Percentiles rank a stretch among this genome's conserved stretches.
Evolutionary conservation across 2,888 invertebrate species (phyloP).

Genomic region (Horisme vitalbata): DNA sequence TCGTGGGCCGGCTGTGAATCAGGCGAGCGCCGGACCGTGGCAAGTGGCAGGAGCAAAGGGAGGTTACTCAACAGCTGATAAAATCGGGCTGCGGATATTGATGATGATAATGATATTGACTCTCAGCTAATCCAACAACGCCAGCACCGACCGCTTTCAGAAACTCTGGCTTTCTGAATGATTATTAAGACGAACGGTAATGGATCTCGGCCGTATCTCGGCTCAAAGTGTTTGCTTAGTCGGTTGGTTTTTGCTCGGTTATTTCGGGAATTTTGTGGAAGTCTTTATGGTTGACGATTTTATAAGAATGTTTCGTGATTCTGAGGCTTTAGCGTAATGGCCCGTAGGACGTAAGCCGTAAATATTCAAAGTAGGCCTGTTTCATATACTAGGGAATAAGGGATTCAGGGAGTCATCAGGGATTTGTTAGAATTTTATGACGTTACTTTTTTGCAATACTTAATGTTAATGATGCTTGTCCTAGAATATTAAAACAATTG

Average conservation of each 20-base stretch:
- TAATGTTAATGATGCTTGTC: background rate
- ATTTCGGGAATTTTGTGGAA: conserved; percentile 1
- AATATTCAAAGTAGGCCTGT: conserved; percentile 14
- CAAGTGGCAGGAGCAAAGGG: too few species aligned
- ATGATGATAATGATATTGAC: too few species aligned
- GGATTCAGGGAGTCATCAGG: conserved; percentile 2
- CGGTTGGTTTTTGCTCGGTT: conserved; percentile 20
- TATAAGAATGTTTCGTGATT: conserved; percentile 8
- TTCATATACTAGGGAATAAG: conserved; percentile 2
- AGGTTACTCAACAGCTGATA: too few species aligned
- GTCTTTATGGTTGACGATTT: conserved; percentile 12
- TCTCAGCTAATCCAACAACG: background rate
- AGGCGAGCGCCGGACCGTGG: too few species aligned
- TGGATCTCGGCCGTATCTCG: conserved; percentile 26
- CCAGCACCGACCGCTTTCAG: conserved; percentile 10
- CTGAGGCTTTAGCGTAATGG: conserved; percentile 15
- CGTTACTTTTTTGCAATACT: background rate
- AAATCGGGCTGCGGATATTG: too few species aligned
- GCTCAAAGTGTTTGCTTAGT: conserved; percentile 27
- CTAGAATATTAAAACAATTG: background rate
- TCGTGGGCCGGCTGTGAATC: too few species aligned
- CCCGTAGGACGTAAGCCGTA: conserved; percentile 4
- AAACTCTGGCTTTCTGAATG: conserved; percentile 8
- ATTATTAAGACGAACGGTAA: conserved; percentile 30
- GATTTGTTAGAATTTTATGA: conserved; percentile 5